phyloP scores from a whole-genome alignment of 2,113 vertebrate species.

The Eira barbara region DNA sequence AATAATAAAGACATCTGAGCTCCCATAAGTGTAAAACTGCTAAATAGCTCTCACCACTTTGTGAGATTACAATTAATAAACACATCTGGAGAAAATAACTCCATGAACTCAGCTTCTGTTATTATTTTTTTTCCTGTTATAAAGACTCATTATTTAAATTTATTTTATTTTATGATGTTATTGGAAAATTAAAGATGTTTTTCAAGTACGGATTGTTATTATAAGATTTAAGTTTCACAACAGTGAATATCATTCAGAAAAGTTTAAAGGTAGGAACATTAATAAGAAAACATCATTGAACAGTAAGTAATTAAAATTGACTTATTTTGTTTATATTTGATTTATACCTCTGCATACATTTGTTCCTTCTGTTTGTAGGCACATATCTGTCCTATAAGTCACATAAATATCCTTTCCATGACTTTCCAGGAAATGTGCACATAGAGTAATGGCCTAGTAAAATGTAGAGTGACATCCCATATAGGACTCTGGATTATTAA shows the following conservation, averaged over 20 bases:
- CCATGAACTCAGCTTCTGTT: background rate
- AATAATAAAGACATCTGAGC: background rate
- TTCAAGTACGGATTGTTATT: background rate
- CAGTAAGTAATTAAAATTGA: background rate
- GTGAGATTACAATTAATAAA: background rate
- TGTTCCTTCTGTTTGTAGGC: background rate
- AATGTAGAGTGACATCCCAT: background rate
- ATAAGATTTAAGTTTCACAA: slow-evolving; percentile 24
- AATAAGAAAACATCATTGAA: slow-evolving; percentile 42
- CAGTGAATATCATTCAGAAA: background rate
- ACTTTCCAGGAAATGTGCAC: background rate
- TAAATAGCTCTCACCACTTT: background rate
- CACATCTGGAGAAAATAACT: background rate
- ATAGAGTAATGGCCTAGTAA: background rate
- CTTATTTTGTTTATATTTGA: slow-evolving; percentile 1
- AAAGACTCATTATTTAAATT: background rate
- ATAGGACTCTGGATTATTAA: background rate
- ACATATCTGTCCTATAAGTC: background rate
- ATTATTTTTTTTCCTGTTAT: background rate
- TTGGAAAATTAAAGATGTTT: background rate
- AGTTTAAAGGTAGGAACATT: slow-evolving; percentile 9
- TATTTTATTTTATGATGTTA: background rate
- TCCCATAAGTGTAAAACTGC: background rate
- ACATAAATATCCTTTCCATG: background rate
- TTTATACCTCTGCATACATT: background rate